phyloP scores from a whole-genome alignment of 2,888 invertebrate genomes.

The Sisyra terminalis region DNA sequence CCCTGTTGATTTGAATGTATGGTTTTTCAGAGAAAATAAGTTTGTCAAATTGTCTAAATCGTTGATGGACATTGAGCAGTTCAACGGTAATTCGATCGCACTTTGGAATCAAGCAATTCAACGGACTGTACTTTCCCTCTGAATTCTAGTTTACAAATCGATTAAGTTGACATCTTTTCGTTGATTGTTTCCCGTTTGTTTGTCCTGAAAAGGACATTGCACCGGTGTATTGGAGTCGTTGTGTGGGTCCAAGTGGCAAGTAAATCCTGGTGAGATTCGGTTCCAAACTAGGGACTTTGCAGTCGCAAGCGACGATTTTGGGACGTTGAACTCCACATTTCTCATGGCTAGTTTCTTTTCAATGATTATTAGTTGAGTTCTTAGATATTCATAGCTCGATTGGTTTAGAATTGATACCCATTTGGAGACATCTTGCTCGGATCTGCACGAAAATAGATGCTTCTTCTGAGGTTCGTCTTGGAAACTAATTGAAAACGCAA shows the following conservation, averaged over 20 bases:
- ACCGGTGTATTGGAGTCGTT: neutral
- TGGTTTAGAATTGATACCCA: conserved; percentile 52
- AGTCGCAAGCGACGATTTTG: neutral
- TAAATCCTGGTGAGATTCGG: conserved; percentile 2
- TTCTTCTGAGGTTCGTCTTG: conserved; percentile 47
- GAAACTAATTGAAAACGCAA: conserved; percentile 59
- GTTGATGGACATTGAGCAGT: too few relatives aligned
- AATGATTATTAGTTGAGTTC: conserved; percentile 41
- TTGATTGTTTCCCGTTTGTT: neutral
- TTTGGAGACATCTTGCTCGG: conserved; percentile 49
- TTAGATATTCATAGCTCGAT: conserved; percentile 55
- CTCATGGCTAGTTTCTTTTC: conserved; percentile 49
- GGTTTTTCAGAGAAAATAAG: too few relatives aligned
- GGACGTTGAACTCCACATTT: conserved; percentile 38
- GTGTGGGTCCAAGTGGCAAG: conserved; percentile 1
- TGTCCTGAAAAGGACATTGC: neutral
- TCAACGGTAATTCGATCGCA: too few relatives aligned
- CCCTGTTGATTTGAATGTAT: too few relatives aligned
- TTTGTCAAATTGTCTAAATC: too few relatives aligned
- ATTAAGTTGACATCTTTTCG: neutral
- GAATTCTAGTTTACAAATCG: neutral
- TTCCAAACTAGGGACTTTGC: conserved; percentile 5
- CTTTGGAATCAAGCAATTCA: too few relatives aligned
- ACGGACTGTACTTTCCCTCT: too few relatives aligned
- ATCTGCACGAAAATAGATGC: conserved; percentile 52